Percentiles rank a stretch among this genome's conserved stretches.
Evolutionary conservation across 2,113 vertebrate species (phyloP).

Genomic region (Mormyrus lacerda): DNA sequence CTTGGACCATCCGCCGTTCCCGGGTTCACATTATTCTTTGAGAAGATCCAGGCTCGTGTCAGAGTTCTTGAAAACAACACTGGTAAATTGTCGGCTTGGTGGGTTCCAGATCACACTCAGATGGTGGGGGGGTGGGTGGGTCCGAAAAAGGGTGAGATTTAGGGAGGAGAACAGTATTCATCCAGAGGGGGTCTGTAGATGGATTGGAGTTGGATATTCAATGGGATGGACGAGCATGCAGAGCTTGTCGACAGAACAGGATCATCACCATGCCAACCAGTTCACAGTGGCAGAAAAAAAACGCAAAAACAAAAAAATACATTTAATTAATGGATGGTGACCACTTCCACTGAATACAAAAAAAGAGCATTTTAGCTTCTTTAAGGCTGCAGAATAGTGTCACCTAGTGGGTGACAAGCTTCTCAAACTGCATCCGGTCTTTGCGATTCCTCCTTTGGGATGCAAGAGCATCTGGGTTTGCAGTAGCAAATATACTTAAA

Average conservation of each 20-base stretch:
- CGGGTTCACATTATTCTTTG: not conserved
- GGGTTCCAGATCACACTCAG: constrained; percentile 29
- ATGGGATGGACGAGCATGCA: constrained; percentile 77
- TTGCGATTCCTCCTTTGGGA: not conserved
- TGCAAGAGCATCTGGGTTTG: not conserved
- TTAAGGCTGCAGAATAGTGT: constrained; percentile 71
- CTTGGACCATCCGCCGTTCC: not conserved
- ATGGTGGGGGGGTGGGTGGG: not conserved
- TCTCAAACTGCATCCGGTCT: not conserved
- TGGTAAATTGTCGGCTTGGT: not conserved
- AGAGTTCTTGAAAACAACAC: not conserved
- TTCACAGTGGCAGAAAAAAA: constrained; percentile 61
- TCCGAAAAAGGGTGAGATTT: constrained; percentile 32
- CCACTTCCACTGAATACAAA: constrained; percentile 67
- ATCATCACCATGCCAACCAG: constrained; percentile 61
- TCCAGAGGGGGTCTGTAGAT: constrained; percentile 45
- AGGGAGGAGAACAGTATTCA: constrained; percentile 35
- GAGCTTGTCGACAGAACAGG: constrained; percentile 43
- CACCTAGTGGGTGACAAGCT: not conserved
- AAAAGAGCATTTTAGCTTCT: constrained; percentile 61
- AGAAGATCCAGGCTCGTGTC: not conserved
- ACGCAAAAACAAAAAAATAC: constrained; percentile 59
- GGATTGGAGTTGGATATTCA: constrained; percentile 51
- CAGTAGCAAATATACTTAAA: not conserved
- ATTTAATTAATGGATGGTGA: constrained; percentile 50